Percentiles rank a stretch among this genome's conserved stretches.
Conservation (phyloP, 2,888 invertebrate species). For the Dexiosoma caninum region DNA sequence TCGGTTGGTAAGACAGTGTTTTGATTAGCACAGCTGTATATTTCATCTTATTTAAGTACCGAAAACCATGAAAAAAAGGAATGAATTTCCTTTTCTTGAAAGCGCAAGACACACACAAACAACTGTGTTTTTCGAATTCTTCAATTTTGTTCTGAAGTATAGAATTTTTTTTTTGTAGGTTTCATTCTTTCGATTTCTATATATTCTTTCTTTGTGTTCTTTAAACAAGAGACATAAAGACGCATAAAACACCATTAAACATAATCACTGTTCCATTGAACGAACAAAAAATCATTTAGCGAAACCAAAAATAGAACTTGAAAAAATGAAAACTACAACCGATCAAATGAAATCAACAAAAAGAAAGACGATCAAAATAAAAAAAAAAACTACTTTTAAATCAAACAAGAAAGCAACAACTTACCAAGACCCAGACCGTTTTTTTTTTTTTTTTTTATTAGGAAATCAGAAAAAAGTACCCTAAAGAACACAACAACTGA, state of each 20-base stretch:
- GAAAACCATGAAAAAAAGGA: constrained; percentile 1
- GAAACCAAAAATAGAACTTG: constrained; percentile 71
- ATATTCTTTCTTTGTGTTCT: constrained; percentile 18
- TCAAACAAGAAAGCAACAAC: constrained; percentile 9
- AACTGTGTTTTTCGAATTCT: background rate
- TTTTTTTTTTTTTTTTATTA: constrained; percentile 28
- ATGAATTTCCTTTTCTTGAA: constrained; percentile 33
- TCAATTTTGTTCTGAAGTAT: background rate
- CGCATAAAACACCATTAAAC: constrained; percentile 67
- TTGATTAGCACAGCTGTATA: background rate
- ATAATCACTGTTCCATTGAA: constrained; percentile 78
- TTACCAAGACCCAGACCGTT: constrained; percentile 37
- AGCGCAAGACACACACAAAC: background rate
- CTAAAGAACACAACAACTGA: constrained; percentile 25
- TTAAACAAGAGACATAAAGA: constrained; percentile 49
- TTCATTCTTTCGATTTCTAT: background rate
- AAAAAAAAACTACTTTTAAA: constrained; percentile 3
- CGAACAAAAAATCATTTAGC: constrained; percentile 78
- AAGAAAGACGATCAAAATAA: constrained; percentile 1
- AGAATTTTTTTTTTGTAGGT: background rate
- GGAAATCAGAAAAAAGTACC: background rate
- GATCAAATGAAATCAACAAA: constrained; percentile 32
- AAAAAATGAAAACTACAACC: constrained; percentile 31
- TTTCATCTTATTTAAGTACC: background rate
- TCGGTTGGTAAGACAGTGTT: background rate